Evolutionary conservation across 1,140 invertebrate genomes (phyloP), one percentile per base, ranked within the genome.

Genomic region (Lasioglossum albipes): DNA sequence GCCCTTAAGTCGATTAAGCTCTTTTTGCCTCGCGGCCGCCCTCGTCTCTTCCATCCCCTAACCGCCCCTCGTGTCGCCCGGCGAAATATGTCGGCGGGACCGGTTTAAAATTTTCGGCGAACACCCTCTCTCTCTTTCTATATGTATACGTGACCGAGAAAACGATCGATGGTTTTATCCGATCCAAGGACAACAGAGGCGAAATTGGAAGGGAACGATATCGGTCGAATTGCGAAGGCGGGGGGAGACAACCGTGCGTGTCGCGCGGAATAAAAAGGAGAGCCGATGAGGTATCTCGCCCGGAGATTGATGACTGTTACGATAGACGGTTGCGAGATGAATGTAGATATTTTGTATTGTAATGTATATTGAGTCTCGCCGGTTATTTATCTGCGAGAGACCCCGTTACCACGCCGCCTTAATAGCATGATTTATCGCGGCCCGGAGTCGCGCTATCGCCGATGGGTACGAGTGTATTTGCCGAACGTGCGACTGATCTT

Each of bases 1-100:
- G 65, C 68, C 65, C 84, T 79, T 80, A 83, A 86, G 75, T 86
- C 84, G 84, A 85, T 85, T 84, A 86, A 82, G 54, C 71, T 66
- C 61, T 61, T 79, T 82, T 72, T 76, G 45, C 66, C 22, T 49
- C 41, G 54, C 41, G 73, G 12, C 27, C 7, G 12, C 31, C 27
- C 22, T 12, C 57, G 16, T n/a, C 27, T 81, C 54, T 22, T 20
- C 22, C 54, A 13, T 3, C 13, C 64, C 52, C 52, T 54, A 18
- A 20, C n/a, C 6, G 20, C 5, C 9, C 18, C 9, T 41, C 36
- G 27, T 45, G 12, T 41, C 69, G 10, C n/a, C 45, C 45, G 18
- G 59, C 65, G 36, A 80, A 83, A 75, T 79, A 83, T 83, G 75
- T 75, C 61, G 49, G 59, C 36, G 57, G 71, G 82, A 49, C 16